These are phyloP conservation scores for Mylabris sibirica DNA, from an alignment of 2,888 invertebrate genomes.

Conservation along the genomic window DNA sequence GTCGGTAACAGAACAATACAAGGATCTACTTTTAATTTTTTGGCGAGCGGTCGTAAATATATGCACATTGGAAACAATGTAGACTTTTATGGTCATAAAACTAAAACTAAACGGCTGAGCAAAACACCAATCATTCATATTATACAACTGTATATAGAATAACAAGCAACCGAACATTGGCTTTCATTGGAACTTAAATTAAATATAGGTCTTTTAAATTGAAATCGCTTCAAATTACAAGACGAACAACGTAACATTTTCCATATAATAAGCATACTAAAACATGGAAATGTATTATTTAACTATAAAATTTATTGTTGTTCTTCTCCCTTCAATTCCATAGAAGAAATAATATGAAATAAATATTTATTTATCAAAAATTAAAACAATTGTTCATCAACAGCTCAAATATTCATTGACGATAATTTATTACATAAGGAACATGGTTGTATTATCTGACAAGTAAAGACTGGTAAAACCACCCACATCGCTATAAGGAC, in stretches of 20 bases:
- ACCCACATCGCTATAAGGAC: constrained; percentile 30
- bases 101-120: background rate
- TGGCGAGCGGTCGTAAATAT: background rate
- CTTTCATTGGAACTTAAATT: background rate
- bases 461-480: constrained; percentile 29
- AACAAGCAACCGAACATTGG: background rate
- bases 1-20: background rate
- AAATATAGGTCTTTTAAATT: constrained; percentile 1
- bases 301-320: background rate
- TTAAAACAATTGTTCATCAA: constrained; percentile 43
- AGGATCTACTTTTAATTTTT: background rate
- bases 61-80: background rate
- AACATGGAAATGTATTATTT: background rate
- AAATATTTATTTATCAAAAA: constrained; percentile 32
- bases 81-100: constrained; percentile 5
- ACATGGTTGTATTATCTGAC: constrained; percentile 38
- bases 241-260: constrained; percentile 1
- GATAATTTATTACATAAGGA: constrained; percentile 40
- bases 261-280: background rate
- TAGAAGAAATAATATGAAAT: no score
- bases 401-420: constrained; percentile 32
- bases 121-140: background rate
- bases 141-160: background rate
- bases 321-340: background rate
- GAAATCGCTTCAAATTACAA: constrained; percentile 3